phyloP scores from a whole-genome alignment of 2,113 vertebrate species.

The Bucco capensis region DNA sequence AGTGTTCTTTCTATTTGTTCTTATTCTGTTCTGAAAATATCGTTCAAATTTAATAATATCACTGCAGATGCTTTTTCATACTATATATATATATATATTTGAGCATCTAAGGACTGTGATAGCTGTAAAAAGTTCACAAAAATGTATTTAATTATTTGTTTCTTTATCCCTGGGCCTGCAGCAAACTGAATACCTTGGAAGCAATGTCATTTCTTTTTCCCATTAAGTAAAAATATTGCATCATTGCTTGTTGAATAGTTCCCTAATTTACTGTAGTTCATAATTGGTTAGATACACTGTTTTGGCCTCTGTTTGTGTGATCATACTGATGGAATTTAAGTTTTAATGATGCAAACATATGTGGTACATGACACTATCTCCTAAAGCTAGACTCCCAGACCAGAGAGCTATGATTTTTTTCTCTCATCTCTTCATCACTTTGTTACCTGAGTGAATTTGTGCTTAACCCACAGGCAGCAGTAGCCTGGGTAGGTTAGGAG shows the following conservation, averaged over 20 bases:
- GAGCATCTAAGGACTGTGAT: not conserved
- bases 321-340: conserved; percentile 58
- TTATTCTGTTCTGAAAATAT: not conserved
- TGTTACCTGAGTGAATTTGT: too few relatives aligned
- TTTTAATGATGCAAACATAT: conserved; percentile 61
- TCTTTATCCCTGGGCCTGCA: not conserved
- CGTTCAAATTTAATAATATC: not conserved
- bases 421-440: too few relatives aligned
- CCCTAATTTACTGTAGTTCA: not conserved
- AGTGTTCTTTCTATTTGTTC: not conserved
- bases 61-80: not conserved
- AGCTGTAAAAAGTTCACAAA: not conserved
- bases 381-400: conserved; percentile 20
- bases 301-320: conserved; percentile 38
- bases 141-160: not conserved
- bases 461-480: too few relatives aligned
- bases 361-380: not conserved
- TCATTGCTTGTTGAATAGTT: conserved; percentile 40
- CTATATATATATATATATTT: not conserved
- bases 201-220: not conserved
- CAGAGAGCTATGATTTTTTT: not conserved
- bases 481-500: too few relatives aligned
- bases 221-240: conserved; percentile 33
- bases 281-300: conserved; percentile 23
- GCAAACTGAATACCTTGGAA: not conserved